Evolutionary conservation across 1,140 invertebrate species (phyloP), one percentile per base, ranked within the genome.

Genomic region (Apocrypta bakeri): DNA sequence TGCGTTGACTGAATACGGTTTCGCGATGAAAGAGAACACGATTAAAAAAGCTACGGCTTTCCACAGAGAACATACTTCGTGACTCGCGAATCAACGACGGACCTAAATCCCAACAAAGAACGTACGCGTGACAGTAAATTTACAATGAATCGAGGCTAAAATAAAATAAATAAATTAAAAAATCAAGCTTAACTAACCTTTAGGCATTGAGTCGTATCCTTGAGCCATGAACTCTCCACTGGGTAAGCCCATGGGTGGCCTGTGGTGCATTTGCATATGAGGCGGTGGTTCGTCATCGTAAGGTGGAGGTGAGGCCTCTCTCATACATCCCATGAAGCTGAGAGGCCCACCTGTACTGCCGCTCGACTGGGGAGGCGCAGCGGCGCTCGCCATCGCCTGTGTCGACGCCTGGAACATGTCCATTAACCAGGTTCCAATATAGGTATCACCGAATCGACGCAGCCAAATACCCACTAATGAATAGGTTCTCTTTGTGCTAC

Each of bases 301-400:
- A 4, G 91, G 90, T n/a, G 89, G 87, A 21, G 92, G 92, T 56
- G 92, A 92, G 21, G 92, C 89, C 85, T 93, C 92, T 40, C 92
- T 90, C 74, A 93, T 90, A 81, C 92, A 93, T 31, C 92, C 91
- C 90, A 93, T 93, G 74, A 92, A 88, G 81, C 91, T 92, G 63
- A 92, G 87, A 56, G 91, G 91, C 81, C 91, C 91, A 24, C 90
- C 89, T 74, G 88, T 87, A 66, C 90, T 88, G 73, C 86, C 86
- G 9, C 86, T 85, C 9, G 77, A 85, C 81, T 9, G 84, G 14
- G 73, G 2, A 3, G 66, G 7, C 42, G 88, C 86, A 79, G 87
- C 86, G 86, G 87, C 88, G 84, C 85, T 90, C 80, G 90, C 89
- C 90, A 91, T 88, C 76, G 84, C 89, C 88, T 88, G 87, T 74